Evolutionary conservation across 2,888 invertebrate species (phyloP), one percentile per base, ranked within the genome.

Genomic region (Eupeodes latifasciatus): DNA sequence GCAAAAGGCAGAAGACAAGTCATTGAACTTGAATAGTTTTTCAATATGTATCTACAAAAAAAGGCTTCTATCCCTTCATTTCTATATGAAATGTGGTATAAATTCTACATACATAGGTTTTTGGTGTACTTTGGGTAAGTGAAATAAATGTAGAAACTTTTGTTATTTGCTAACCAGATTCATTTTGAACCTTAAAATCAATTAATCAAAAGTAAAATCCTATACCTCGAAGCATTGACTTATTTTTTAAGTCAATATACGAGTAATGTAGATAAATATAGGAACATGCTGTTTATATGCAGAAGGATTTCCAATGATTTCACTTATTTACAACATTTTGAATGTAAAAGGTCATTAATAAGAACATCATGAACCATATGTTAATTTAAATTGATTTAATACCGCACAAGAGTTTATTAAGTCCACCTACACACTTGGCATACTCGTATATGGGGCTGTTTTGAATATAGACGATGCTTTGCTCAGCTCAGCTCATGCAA

Each of bases 21-120:
- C 85, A 72, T 53, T 85, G 81, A 85, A 81, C 81, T 72, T 47
- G 36, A 64, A 62, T 69, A 67, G 78, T 72, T 81, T 51, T 66
- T 14, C n/a, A 27, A 14, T 34, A 47, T 34, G 2, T 9, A 9
- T 7, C 40, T 40, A 40, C 27, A 14, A 62, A 75, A 75, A 27
- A 64, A 49, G 40, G 55, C 40, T 44, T 36, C 40, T 66, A 27
- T 64, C 5, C 40, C 6, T 40, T 40, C 27, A 34, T 4, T 10
- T 4, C 47, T 47, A 47, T 47, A 47, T 12, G 19, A 27, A 19
- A 47, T 64, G 64, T 27, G 59, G 7, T 51, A 10, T 40, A 40
- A 40, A 9, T 40, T 40, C 1, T 40, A 40, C 3, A 40, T 40
- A 40, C 3, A 40, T 40, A 4, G 40, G 40, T 2, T 7, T 40